phyloP scores from a whole-genome alignment of 1,140 invertebrate genomes.

The Sycophaga agraensis region DNA sequence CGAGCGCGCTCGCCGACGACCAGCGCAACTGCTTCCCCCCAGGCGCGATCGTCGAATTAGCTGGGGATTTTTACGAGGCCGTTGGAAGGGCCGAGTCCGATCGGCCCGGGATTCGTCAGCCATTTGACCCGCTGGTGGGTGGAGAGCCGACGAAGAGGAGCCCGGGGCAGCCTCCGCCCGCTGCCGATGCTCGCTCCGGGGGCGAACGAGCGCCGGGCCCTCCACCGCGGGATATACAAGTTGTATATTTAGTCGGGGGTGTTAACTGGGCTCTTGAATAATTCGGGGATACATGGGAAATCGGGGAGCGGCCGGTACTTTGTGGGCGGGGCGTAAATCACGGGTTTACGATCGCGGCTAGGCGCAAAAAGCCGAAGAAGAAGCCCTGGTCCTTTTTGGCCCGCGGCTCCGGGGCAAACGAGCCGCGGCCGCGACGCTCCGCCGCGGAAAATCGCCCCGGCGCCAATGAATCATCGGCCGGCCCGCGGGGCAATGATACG shows the following conservation, averaged over 20 bases:
- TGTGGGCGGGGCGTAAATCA: slow-evolving; percentile 24
- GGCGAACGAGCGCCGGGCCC: too few species aligned
- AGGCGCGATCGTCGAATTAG: slow-evolving; percentile 34
- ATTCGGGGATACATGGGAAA: slow-evolving; percentile 25
- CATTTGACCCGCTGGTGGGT: too few species aligned
- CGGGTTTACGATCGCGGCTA: slow-evolving; percentile 27
- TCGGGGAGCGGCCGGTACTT: slow-evolving; percentile 22
- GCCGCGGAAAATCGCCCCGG: too few species aligned
- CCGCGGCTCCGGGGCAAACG: too few species aligned
- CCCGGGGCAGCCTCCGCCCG: too few species aligned
- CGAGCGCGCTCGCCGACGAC: too few species aligned
- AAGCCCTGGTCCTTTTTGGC: neutral
- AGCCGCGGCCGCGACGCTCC: too few species aligned
- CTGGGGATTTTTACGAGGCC: slow-evolving; percentile 47
- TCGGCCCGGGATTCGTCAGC: neutral
- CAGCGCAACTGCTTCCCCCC: slow-evolving; percentile 31
- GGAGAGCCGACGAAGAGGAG: too few species aligned
- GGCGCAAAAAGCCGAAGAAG: slow-evolving; percentile 20
- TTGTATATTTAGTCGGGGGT: slow-evolving; percentile 1
- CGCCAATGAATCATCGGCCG: slow-evolving; percentile 27
- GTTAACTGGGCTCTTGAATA: slow-evolving; percentile 14
- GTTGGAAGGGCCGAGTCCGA: slow-evolving; percentile 29
- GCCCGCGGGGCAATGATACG: slow-evolving; percentile 31
- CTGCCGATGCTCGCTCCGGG: too few species aligned
- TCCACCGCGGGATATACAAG: too few species aligned